Base-by-base conservation (phyloP, 2,888 invertebrate genomes). In the Agrochola macilenta region DNA sequence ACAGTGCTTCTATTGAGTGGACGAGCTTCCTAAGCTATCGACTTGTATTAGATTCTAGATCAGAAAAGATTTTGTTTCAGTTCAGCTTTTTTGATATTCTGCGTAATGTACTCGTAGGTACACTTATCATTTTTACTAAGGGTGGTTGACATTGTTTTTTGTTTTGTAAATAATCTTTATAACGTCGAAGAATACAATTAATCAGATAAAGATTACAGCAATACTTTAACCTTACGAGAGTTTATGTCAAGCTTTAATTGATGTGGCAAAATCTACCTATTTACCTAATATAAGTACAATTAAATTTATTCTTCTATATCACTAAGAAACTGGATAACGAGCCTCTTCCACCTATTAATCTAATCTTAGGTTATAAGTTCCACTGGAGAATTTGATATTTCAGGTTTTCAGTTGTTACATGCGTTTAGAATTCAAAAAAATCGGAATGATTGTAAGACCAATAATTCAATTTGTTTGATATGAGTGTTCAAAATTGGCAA, bases 321-420 rank as follows among this genome's bases (percentile, higher is more conserved):
- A 57, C 46, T 17, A 3, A 78, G 14, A 68, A 49, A 9, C n/a
- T 58, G 5, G 5, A n/a, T 30, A 11, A 2, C 23, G 26, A 49
- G 17, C 26, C 2, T n/a, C 12, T 39, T 20, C 17, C 23, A 14
- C 9, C 20, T 26, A 14, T 30, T 23, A 2, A 23, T 52, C 0
- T 74, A 8, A 49, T 23, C 35, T 26, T 17, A 26, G 2, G 23
- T 26, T 35, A 35, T 7, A 35, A 23, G 2, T 35, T 66, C 5
- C 39, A 69, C 14, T 23, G 17, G 9, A 49, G n/a, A 70, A 26
- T 30, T 23, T 8, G 1, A 46, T 46, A 43, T 63, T 57, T 77
- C 26, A 66, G 26, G 30, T 58, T 58, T 76, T 52, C 39, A 58
- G 69, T 58, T 46, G 64, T 43, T 7, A 43, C 23, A 52, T 76